Evolutionary conservation across 1,140 invertebrate genomes (phyloP).

Genomic region (Conus ventricosus): DNA sequence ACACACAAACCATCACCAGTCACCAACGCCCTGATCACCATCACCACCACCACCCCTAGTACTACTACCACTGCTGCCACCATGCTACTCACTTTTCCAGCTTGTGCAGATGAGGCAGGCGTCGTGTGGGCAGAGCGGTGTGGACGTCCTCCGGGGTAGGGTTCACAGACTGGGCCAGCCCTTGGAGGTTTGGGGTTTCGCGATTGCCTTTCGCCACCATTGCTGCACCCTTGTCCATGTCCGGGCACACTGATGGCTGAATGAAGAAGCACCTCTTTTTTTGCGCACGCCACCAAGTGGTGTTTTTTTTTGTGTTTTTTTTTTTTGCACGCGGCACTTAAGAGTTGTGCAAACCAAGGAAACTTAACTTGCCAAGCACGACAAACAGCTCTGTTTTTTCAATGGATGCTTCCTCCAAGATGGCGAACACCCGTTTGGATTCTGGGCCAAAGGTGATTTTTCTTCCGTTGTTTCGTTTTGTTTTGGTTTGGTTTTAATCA

Average conservation of each 20-base stretch:
- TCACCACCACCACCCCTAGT: too few species aligned
- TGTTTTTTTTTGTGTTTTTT: too few species aligned
- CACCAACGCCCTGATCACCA: background rate
- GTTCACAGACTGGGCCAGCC: slow-evolving; percentile 8
- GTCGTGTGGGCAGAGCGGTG: background rate
- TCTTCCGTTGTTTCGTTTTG: too few species aligned
- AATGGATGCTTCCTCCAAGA: too few species aligned
- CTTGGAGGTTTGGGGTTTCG: background rate
- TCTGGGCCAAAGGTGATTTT: too few species aligned
- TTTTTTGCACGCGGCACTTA: too few species aligned
- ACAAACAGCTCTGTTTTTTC: too few species aligned
- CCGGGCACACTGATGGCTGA: background rate
- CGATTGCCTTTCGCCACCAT: slow-evolving; percentile 20
- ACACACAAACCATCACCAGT: background rate
- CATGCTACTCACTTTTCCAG: slow-evolving; percentile 6
- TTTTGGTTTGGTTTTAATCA: too few species aligned
- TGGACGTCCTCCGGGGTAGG: slow-evolving; percentile 1
- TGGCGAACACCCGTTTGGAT: too few species aligned
- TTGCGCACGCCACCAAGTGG: too few species aligned
- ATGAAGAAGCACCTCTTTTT: background rate
- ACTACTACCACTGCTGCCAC: background rate
- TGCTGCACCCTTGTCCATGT: background rate
- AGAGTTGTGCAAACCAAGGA: too few species aligned
- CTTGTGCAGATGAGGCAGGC: slow-evolving; percentile 6
- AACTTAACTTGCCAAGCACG: too few species aligned